Conservation (phyloP, 2,113 vertebrate species). For the Pantherophis guttatus region DNA sequence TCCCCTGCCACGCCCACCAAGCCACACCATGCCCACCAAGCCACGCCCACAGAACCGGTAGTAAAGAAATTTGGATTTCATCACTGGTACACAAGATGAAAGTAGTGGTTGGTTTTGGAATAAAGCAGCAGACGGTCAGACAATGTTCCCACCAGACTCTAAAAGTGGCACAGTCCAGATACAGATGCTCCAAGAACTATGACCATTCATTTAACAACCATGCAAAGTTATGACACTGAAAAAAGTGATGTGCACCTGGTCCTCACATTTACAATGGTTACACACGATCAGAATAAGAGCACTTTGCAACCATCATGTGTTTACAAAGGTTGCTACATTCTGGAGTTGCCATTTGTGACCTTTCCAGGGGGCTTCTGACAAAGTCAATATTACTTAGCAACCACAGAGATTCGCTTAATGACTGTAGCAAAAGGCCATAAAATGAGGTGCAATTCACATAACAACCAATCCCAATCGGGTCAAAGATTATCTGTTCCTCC, state of each 20-base stretch:
- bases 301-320: neutral
- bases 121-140: neutral
- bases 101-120: neutral
- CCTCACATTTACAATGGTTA: neutral
- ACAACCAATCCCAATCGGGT: neutral
- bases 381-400: neutral
- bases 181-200: neutral
- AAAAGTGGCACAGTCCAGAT: neutral
- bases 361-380: neutral
- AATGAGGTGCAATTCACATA: neutral
- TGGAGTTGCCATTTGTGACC: too few species aligned
- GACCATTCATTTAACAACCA: neutral
- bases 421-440: neutral
- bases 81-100: neutral
- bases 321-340: neutral
- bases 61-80: too few species aligned
- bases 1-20: too few species aligned
- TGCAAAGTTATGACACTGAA: neutral
- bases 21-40: too few species aligned
- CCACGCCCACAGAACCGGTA: too few species aligned
- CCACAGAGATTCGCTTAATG: neutral
- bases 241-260: neutral
- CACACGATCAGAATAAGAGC: neutral
- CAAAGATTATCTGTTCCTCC: neutral
- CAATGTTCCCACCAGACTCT: neutral